Conservation (phyloP, 2,888 invertebrate genomes). For the Coelopa pilipes region DNA sequence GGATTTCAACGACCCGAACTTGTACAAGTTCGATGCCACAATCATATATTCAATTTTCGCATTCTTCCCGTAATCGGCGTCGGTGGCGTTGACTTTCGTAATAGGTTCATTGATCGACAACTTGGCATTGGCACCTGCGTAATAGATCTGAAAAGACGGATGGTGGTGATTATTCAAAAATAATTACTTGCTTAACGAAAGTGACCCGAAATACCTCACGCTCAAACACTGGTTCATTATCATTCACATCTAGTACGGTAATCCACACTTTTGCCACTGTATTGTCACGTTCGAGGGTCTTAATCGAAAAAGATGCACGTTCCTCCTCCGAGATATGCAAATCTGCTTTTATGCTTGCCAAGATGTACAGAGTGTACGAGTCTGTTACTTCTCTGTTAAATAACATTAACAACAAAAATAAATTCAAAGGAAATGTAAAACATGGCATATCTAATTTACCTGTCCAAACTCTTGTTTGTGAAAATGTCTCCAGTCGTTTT, state of each 20-base stretch:
- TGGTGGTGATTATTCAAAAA: neutral
- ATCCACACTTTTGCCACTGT: constrained; percentile 79
- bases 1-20: constrained; percentile 79
- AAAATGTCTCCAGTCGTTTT: constrained; percentile 82
- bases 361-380: constrained; percentile 79
- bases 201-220: constrained; percentile 58
- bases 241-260: constrained; percentile 83
- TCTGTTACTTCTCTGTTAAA: constrained; percentile 75
- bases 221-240: constrained; percentile 82
- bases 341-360: constrained; percentile 86
- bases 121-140: constrained; percentile 78
- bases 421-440: neutral
- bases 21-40: constrained; percentile 82
- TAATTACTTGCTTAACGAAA: neutral
- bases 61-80: constrained; percentile 85
- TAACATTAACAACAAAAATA: neutral
- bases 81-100: constrained; percentile 80
- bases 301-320: constrained; percentile 67
- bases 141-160: constrained; percentile 54
- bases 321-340: constrained; percentile 72
- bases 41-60: constrained; percentile 86
- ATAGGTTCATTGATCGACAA: constrained; percentile 81
- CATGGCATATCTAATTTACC: constrained; percentile 58
- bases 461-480: constrained; percentile 83
- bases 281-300: constrained; percentile 70